A percentile compares a stretch with the other conserved stretches of the same genome.
phyloP scores from a whole-genome alignment of 2,113 vertebrate genomes.

The Helogale parvula region DNA sequence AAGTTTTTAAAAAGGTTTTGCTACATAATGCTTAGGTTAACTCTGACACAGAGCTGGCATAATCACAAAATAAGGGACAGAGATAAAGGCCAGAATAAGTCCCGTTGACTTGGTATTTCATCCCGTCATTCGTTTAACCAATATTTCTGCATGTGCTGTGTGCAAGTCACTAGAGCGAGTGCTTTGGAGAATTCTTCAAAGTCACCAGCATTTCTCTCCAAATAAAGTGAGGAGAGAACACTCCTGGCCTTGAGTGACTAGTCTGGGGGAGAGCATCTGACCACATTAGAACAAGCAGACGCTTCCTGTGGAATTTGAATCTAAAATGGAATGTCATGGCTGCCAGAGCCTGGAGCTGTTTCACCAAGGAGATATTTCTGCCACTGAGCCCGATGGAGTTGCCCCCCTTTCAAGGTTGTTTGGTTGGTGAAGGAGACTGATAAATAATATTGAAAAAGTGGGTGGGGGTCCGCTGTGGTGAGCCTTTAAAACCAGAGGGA shows the following conservation, averaged over 20 bases:
- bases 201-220: not conserved
- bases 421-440: not conserved
- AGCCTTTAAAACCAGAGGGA: not conserved
- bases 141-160: not conserved
- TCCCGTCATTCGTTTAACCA: not conserved
- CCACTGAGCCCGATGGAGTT: not conserved
- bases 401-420: not conserved
- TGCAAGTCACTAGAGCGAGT: not conserved
- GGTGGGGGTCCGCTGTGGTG: not conserved
- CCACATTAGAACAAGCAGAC: not conserved
- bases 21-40: not conserved
- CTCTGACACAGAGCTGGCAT: not conserved
- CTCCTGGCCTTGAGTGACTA: not conserved
- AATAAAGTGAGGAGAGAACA: not conserved
- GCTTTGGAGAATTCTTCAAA: not conserved
- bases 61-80: not conserved
- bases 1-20: not conserved
- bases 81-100: not conserved
- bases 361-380: not conserved
- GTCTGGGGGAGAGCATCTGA: not conserved
- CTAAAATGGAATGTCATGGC: not conserved
- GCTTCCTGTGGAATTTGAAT: not conserved
- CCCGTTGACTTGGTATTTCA: not conserved
- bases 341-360: not conserved
- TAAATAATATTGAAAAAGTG: not conserved